A percentile compares a stretch with the other conserved stretches of the same genome.
Evolutionary conservation across 2,113 vertebrate genomes (phyloP).

Genomic region (Amazona vittata): DNA sequence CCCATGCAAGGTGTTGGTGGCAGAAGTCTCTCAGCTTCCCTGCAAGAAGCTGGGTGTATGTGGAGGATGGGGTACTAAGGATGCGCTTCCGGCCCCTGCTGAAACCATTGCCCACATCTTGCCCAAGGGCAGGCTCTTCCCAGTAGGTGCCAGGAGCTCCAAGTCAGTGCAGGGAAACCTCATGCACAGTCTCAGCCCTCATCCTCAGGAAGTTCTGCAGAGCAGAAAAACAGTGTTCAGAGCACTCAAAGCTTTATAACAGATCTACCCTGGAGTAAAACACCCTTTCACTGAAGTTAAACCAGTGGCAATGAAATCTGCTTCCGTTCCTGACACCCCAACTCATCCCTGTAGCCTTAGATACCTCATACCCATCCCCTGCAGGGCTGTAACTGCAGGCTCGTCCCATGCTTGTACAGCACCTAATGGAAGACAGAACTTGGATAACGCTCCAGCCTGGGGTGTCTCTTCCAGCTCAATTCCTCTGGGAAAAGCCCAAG

Average conservation of each 20-base stretch:
- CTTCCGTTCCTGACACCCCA: background rate
- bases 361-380: background rate
- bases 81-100: background rate
- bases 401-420: background rate
- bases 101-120: background rate
- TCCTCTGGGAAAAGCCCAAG: background rate
- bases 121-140: background rate
- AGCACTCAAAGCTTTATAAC: background rate
- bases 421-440: background rate
- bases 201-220: background rate
- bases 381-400: background rate
- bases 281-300: background rate
- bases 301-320: background rate
- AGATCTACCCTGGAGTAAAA: background rate
- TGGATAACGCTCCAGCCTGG: background rate
- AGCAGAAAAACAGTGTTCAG: background rate
- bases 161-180: background rate
- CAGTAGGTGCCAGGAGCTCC: fast-evolving
- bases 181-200: fast-evolving
- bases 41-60: background rate
- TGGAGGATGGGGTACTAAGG: background rate
- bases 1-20: background rate
- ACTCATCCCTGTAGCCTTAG: background rate
- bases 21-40: background rate
- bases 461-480: background rate